Evolutionary conservation across 2,113 vertebrate species (phyloP).

Genomic region (Cochlearius cochlearius): DNA sequence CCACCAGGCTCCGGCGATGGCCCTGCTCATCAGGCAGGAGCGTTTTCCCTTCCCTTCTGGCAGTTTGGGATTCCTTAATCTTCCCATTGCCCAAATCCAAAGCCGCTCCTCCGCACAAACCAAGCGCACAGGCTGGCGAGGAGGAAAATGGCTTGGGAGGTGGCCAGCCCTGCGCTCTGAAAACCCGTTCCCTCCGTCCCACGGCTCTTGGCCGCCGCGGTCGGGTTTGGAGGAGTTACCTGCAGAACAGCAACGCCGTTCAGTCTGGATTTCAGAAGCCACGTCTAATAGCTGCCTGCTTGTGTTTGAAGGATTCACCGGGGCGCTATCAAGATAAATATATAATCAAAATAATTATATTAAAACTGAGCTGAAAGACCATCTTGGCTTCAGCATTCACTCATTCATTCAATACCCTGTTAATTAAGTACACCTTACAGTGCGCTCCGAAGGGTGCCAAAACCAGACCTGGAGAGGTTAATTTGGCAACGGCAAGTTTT

Average conservation of each 20-base stretch:
- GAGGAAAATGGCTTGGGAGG: not conserved
- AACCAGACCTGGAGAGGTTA: not conserved
- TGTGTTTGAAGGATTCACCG: not conserved
- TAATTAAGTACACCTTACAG: not conserved
- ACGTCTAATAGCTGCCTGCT: not conserved
- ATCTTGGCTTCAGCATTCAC: not conserved
- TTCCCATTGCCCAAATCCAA: not conserved
- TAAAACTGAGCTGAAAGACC: not conserved
- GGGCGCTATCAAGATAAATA: not conserved
- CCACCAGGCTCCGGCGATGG: fast-evolving
- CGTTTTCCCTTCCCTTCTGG: not conserved
- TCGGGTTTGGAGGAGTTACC: not conserved
- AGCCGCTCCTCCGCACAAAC: not conserved
- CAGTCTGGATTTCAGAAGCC: not conserved
- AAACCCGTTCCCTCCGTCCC: not conserved
- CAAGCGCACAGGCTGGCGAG: not conserved
- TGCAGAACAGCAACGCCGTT: not conserved
- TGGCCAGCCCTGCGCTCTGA: not conserved
- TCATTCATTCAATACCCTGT: not conserved
- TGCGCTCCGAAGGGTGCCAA: not conserved
- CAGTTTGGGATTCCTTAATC: not conserved
- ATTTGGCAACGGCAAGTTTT: not conserved
- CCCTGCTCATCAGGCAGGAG: fast-evolving
- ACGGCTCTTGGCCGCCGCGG: not conserved
- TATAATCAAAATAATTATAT: not conserved